Base-by-base conservation (phyloP, 2,113 vertebrate species). In the Glareola pratincola region DNA sequence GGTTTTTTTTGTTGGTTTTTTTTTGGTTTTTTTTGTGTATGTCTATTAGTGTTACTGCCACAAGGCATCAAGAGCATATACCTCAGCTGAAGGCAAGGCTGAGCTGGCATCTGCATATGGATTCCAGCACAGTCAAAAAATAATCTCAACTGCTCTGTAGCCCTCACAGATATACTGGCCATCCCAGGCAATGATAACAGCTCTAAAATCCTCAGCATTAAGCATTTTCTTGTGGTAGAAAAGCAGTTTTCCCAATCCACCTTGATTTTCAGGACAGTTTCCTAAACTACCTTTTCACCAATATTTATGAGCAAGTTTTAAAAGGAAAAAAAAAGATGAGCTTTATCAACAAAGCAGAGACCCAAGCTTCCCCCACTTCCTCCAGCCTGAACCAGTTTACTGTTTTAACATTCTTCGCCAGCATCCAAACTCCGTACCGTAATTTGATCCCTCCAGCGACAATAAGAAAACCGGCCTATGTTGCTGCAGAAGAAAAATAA, bases 401-500 rank as follows among this genome's bases (percentile, higher is more conserved):
- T 43, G 24, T 89, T 67, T 71, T n/a, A 63, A 92, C 54, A 74
- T 76, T 79, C 47, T 90, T 39, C 63, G 73, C 57, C 37, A 62
- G 75, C 63, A 88, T 71, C 50, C 68, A 66, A 92, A 34, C 47
- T 92, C 20, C 27, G 8, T 74, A n/a, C 43, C 0, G 68, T 84
- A 96, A 97, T 37, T 74, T 67, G 75, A 97, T 82, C 54, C 54
- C 26, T 80, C 17, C 27, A 39, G 64, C 67, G 92, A 94, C 94
- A 96, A 73, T 91, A 95, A 95, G 92, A 85, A 96, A 95, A 93
- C 62, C 76, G 82, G 77, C 36, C 77, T 95, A 71, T 5, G 3
- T 67, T 94, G 75, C 94, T 86, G 75, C 79, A 67, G n/a, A 94
- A 96, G 92, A 88, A 96, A 96, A 96, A 97, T 93, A 94, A 92